Percentiles rank a stretch among this genome's conserved stretches.
Conservation (phyloP, 1,140 invertebrate genomes). For the Coptotermes formosanus region DNA sequence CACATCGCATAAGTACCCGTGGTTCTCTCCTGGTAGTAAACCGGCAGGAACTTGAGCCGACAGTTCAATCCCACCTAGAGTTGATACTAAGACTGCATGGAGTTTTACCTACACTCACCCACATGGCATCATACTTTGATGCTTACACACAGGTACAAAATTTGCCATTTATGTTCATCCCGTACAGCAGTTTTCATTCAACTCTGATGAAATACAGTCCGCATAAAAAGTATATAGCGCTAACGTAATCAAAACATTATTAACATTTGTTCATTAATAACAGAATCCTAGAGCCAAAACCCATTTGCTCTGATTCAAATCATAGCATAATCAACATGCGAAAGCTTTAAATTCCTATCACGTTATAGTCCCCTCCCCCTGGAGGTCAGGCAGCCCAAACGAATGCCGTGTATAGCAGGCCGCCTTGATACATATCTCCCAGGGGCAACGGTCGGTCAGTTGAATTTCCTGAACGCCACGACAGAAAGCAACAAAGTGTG, state of each 20-base stretch:
- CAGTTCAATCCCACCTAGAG: too few species aligned
- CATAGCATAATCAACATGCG: not conserved
- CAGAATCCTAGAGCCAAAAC: not conserved
- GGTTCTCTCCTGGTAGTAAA: too few species aligned
- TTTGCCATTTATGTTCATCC: not conserved
- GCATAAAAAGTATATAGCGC: not conserved
- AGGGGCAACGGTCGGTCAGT: not conserved
- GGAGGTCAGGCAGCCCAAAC: not conserved
- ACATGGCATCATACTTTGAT: too few species aligned
- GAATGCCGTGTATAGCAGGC: not conserved
- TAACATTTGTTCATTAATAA: not conserved
- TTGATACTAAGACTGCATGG: too few species aligned
- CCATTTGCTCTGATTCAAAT: not conserved
- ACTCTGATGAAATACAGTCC: not conserved
- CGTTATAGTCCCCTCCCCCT: not conserved
- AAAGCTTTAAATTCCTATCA: not conserved
- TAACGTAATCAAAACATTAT: not conserved
- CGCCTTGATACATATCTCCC: conserved; percentile 5
- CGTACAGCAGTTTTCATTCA: not conserved
- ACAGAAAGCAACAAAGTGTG: not conserved
- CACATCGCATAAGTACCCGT: too few species aligned
- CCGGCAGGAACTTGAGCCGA: too few species aligned
- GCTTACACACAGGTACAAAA: too few species aligned
- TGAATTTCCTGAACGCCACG: not conserved
- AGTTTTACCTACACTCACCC: too few species aligned